phyloP scores from a whole-genome alignment of 1,140 invertebrate genomes.

The Wasmannia auropunctata region DNA sequence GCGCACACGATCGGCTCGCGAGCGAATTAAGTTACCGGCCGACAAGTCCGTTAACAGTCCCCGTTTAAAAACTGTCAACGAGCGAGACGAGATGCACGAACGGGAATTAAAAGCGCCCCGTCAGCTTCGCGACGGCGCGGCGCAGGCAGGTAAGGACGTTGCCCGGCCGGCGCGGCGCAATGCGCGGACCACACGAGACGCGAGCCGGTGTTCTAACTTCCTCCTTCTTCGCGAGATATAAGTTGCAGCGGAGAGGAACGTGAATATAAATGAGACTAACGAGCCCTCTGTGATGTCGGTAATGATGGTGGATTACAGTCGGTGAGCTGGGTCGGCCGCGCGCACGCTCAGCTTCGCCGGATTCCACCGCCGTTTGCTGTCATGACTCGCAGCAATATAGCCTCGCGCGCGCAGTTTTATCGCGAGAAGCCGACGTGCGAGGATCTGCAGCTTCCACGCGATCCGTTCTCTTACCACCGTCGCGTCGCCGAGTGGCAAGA shows the following conservation, averaged over 20 bases:
- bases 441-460: neutral
- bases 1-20: neutral
- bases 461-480: constrained; percentile 5
- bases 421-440: constrained; percentile 21
- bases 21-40: neutral
- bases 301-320: constrained; percentile 84
- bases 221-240: constrained; percentile 69
- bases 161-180: constrained; percentile 10
- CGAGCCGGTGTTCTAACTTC: constrained; percentile 55
- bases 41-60: constrained; percentile 9
- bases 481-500: constrained; percentile 5
- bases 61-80: constrained; percentile 38
- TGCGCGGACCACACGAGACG: constrained; percentile 61
- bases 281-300: constrained; percentile 84
- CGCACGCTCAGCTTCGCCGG: constrained; percentile 58
- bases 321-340: constrained; percentile 52
- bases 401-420: constrained; percentile 34
- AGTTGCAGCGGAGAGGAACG: constrained; percentile 65
- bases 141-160: constrained; percentile 17
- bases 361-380: constrained; percentile 66
- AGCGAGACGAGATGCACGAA: neutral
- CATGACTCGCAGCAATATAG: constrained; percentile 62
- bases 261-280: constrained; percentile 85
- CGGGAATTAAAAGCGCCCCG: constrained; percentile 42
- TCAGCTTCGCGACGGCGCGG: neutral